Conservation (phyloP, 2,888 invertebrate genomes). For the Lottia scabra region DNA sequence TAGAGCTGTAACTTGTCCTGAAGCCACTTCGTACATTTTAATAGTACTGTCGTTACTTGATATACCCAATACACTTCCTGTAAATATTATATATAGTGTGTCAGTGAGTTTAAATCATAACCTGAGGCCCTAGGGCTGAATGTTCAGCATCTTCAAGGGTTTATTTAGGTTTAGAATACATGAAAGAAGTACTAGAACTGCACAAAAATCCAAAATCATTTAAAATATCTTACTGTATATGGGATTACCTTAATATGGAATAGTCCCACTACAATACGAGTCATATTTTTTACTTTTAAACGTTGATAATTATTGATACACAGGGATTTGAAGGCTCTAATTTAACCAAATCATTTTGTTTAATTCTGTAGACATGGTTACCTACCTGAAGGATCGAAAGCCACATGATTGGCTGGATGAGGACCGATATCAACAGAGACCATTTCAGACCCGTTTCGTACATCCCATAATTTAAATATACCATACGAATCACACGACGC, state of each 20-base stretch:
- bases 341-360: background rate
- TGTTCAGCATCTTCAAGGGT: too few relatives aligned
- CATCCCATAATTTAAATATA: slow-evolving; percentile 68
- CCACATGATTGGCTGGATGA: slow-evolving; percentile 66
- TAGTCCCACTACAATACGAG: too few relatives aligned
- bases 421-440: slow-evolving; percentile 65
- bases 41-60: slow-evolving; percentile 68
- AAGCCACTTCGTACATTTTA: slow-evolving; percentile 67
- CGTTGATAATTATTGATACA: too few relatives aligned
- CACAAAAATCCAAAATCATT: too few relatives aligned
- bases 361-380: background rate
- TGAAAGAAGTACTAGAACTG: too few relatives aligned
- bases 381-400: slow-evolving; percentile 66
- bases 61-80: slow-evolving; percentile 63
- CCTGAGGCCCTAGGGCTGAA: too few relatives aligned
- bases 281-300: too few relatives aligned
- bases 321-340: too few relatives aligned
- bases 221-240: too few relatives aligned
- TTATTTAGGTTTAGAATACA: too few relatives aligned
- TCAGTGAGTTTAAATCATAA: too few relatives aligned
- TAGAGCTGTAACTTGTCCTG: slow-evolving; percentile 63
- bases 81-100: slow-evolving; percentile 6
- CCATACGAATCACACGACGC: slow-evolving; percentile 69
- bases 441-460: slow-evolving; percentile 64
- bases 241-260: too few relatives aligned